phyloP scores from a whole-genome alignment of 2,113 vertebrate genomes.

The Ageneiosus marmoratus region DNA sequence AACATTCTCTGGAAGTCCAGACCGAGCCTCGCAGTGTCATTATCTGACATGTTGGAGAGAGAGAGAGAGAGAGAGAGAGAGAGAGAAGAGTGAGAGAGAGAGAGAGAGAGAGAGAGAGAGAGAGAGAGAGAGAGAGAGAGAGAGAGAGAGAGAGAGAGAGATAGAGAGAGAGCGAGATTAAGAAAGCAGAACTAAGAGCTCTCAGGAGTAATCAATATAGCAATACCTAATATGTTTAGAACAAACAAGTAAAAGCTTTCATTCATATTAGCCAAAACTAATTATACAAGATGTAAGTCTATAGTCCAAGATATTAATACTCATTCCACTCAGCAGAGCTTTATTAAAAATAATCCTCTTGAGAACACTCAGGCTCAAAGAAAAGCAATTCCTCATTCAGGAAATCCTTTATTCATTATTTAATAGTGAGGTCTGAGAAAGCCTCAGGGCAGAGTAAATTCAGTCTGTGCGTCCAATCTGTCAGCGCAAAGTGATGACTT shows the following conservation, averaged over 20 bases:
- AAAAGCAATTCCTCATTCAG: conserved; percentile 41
- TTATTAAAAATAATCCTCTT: conserved; percentile 47
- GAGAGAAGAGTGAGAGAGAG: too few species aligned
- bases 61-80: too few species aligned
- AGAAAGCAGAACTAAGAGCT: conserved; percentile 18
- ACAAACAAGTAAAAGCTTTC: conserved; percentile 39
- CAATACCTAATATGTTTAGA: conserved; percentile 23
- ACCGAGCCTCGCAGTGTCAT: conserved; percentile 80
- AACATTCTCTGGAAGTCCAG: conserved; percentile 91
- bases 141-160: background rate
- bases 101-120: background rate
- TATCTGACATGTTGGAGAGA: conserved; percentile 74
- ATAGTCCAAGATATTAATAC: conserved; percentile 24
- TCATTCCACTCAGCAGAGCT: conserved; percentile 12
- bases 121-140: background rate
- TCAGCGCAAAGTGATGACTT: conserved; percentile 45
- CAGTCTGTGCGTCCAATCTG: conserved; percentile 39
- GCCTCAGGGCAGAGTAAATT: conserved; percentile 41
- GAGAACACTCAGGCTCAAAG: conserved; percentile 34
- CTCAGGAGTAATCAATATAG: conserved; percentile 24
- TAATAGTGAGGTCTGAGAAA: conserved; percentile 33
- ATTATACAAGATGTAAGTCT: conserved; percentile 24
- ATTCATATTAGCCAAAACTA: conserved; percentile 26
- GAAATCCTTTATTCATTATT: conserved; percentile 49
- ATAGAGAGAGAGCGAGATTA: background rate